Conservation (phyloP, 2,113 vertebrate genomes). For the Chionodraco myersi region DNA sequence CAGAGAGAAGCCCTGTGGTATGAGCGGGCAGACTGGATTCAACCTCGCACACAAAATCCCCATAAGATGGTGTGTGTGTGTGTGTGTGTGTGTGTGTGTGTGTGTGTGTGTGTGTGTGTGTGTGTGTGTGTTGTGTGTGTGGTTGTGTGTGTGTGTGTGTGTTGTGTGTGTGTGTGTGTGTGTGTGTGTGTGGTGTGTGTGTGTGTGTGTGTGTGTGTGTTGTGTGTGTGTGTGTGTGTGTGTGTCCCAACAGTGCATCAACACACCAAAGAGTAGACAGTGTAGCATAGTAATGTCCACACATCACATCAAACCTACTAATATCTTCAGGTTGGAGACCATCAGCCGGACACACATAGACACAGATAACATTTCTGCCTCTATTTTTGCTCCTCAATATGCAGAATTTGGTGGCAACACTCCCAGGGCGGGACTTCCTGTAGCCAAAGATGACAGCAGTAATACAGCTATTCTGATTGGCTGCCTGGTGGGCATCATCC, state of each 20-base stretch:
- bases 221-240: conserved; percentile 5
- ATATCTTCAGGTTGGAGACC: not conserved
- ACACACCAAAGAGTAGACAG: not conserved
- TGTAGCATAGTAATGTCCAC: not conserved
- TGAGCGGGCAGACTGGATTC: conserved; percentile 28
- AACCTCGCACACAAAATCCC: conserved; percentile 22
- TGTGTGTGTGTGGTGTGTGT: conserved; percentile 10
- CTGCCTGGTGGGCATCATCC: conserved; percentile 94
- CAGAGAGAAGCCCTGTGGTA: conserved; percentile 31
- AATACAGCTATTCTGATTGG: conserved; percentile 92
- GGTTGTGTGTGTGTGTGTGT: conserved; percentile 10
- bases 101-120: conserved; percentile 20
- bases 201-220: conserved; percentile 18
- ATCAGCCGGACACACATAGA: not conserved
- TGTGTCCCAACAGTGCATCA: conserved; percentile 1
- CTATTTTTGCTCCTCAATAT: conserved; percentile 35
- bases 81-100: conserved; percentile 17
- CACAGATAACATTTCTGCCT: conserved; percentile 11
- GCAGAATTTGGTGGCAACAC: conserved; percentile 71
- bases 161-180: conserved; percentile 6
- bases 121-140: conserved; percentile 15
- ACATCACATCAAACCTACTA: not conserved
- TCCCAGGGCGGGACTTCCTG: conserved; percentile 83
- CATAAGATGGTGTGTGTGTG: not conserved
- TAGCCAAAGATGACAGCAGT: conserved; percentile 90